Evolutionary conservation across 2,797 vertebrate genomes (phyloP), one percentile per base, ranked within the genome.

Genomic region (Masticophis lateralis): DNA sequence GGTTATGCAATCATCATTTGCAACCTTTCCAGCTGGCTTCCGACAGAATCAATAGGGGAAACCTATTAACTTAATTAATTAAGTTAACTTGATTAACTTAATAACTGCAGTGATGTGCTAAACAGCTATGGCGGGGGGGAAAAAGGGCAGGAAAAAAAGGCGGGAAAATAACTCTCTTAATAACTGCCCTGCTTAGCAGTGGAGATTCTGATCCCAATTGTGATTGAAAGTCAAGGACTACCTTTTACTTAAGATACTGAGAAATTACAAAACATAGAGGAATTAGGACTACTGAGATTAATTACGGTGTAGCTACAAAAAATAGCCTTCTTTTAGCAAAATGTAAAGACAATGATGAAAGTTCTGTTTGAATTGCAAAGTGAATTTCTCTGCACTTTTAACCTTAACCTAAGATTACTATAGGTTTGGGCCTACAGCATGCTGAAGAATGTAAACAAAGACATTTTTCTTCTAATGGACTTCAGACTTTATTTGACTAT

Each of bases 81-180:
- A 37, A 37, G 37, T 37, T 37, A 37, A 37, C 37, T 37, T 37
- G 37, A 37, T 37, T 37, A n/a, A 66, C 12, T n/a, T 66, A 66
- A 63, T 3, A 28, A n/a, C 61, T 63, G 11, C 11, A 13, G 27
- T 66, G 61, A 66, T 66, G 12, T 66, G 12, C 27, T 63, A 28
- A 63, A 63, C 27, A 28, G 11, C 27, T 28, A 13, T 5, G 27
- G 11, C 55, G 14, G 14, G 27, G 11, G 12, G 14, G 14, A 56
- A 56, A 56, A 14, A 3, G 55, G 12, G 0, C 0, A 1, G 4
- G 25, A 2, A 4, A 4, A 11, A 28, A 63, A 25, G 25, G 7
- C 1, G 25, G 20, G 0, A 51, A 60, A 60, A 25, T 25, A 63
- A 28, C 22, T 63, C 61, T 12, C 61, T 63, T 63, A 63, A 63